These are phyloP conservation scores for Aphis craccivora DNA, from an alignment of 1,140 invertebrate genomes.

Conservation along the genomic window DNA sequence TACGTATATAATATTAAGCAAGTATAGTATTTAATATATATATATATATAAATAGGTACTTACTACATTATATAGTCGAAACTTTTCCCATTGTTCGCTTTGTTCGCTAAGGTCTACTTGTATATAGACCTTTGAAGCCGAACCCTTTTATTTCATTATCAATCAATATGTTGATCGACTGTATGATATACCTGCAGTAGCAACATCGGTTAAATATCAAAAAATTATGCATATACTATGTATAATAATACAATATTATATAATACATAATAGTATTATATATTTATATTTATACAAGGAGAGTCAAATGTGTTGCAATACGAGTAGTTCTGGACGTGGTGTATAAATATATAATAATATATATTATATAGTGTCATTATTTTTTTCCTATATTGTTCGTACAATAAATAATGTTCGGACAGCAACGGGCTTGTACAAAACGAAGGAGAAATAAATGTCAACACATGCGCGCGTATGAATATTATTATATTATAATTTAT, in stretches of 20 bases:
- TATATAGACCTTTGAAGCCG: background rate
- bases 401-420: conserved; percentile 39
- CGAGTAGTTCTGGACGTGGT: background rate
- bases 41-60: no score
- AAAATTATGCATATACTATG: background rate
- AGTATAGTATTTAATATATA: background rate
- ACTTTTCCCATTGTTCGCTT: background rate
- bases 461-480: background rate
- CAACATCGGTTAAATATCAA: background rate
- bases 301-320: conserved; percentile 31
- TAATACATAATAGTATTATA: background rate
- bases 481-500: conserved; percentile 41
- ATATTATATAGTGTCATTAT: background rate
- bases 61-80: background rate
- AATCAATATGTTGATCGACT: conserved; percentile 17
- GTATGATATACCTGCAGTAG: background rate
- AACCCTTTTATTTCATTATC: conserved; percentile 5
- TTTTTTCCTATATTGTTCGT: background rate
- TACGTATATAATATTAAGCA: background rate
- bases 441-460: conserved; percentile 53
- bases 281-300: background rate
- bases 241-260: background rate
- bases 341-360: conserved; percentile 11
- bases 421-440: conserved; percentile 8
- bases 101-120: background rate